A percentile compares a stretch with the other conserved stretches of the same genome.
These are phyloP conservation scores for Cotesia congregata DNA, from an alignment of 2,888 invertebrate species.

Conservation along the genomic window DNA sequence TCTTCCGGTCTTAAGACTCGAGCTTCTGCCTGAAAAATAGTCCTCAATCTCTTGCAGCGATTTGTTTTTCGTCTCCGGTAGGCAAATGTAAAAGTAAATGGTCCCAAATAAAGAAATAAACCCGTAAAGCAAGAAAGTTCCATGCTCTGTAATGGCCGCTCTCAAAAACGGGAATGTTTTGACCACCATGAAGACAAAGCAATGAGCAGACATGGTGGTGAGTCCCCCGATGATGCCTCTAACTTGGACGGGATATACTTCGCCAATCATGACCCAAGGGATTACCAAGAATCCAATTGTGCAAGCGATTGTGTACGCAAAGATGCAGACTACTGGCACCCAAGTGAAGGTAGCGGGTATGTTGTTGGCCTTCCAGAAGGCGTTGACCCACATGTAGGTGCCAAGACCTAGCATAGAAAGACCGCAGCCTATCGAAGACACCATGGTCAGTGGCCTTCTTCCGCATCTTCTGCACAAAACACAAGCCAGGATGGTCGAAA, in stretches of 20 bases:
- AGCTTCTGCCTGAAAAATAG: constrained; percentile 77
- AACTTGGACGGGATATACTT: constrained; percentile 78
- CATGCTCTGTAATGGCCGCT: constrained; percentile 72
- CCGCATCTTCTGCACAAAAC: constrained; percentile 75
- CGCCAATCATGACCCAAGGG: constrained; percentile 84
- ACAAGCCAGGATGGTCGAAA: constrained; percentile 77
- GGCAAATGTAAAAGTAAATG: constrained; percentile 76
- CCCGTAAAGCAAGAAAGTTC: constrained; percentile 77
- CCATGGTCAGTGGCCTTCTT: constrained; percentile 76
- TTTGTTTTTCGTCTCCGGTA: constrained; percentile 80
- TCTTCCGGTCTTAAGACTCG: constrained; percentile 69
- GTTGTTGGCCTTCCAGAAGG: constrained; percentile 71
- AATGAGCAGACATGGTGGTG: constrained; percentile 78
- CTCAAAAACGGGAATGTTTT: constrained; percentile 77
- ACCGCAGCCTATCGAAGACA: constrained; percentile 77
- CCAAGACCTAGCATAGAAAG: constrained; percentile 76
- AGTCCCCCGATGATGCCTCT: constrained; percentile 78
- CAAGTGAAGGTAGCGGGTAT: constrained; percentile 72
- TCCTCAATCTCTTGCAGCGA: constrained; percentile 80
- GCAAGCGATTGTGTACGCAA: constrained; percentile 75
- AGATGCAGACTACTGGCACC: constrained; percentile 77
- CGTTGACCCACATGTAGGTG: constrained; percentile 75
- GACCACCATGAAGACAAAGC: constrained; percentile 78
- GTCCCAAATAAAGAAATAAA: constrained; percentile 74
- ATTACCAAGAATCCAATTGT: constrained; percentile 79